Evolutionary conservation across 1,140 invertebrate species (phyloP), one percentile per base, ranked within the genome.

Genomic region (Drosophila miranda): DNA sequence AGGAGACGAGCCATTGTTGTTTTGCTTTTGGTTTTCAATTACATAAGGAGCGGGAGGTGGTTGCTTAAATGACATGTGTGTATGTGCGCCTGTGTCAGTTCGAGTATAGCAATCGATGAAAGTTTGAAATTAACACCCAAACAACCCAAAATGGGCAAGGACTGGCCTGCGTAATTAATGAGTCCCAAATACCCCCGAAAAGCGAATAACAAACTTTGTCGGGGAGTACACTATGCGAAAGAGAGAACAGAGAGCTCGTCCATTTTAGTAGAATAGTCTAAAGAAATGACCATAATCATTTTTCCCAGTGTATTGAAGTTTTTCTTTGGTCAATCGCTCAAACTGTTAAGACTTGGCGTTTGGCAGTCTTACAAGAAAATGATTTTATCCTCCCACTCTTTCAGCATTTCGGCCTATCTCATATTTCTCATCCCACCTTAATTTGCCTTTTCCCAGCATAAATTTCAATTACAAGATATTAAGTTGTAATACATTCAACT

Each of bases 111-210:
- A 59, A 74, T 86, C 81, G 77, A 86, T 86, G 74, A 87, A 86
- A 86, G 81, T 86, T 86, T 87, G 81, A 86, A 86, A 86, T 87
- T 87, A 86, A 86, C 81, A 86, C 82, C 81, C 57, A 66, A 84
- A 86, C 57, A 53, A 86, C 82, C 81, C 57, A 66, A 84, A 86
- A 60, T 56, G 77, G 50, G 49, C 41, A 13, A 56, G 51, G 16
- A 51, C 43, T 45, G 38, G 71, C 58, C 64, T 81, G 75, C 81
- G 82, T 86, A 86, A 86, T 86, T 86, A 86, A 87, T 86, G 81
- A 86, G 81, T 71, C 63, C 66, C 74, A 63, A 86, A 86, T 70
- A 70, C 75, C 73, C 82, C 28, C 26, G 49, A 75, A 53, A 53
- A 56, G 16, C 42, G 46, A 68, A 61, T 49, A 66, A 43, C 63